Conservation (phyloP, 2,888 invertebrate species). For the Serrognathus titanus region DNA sequence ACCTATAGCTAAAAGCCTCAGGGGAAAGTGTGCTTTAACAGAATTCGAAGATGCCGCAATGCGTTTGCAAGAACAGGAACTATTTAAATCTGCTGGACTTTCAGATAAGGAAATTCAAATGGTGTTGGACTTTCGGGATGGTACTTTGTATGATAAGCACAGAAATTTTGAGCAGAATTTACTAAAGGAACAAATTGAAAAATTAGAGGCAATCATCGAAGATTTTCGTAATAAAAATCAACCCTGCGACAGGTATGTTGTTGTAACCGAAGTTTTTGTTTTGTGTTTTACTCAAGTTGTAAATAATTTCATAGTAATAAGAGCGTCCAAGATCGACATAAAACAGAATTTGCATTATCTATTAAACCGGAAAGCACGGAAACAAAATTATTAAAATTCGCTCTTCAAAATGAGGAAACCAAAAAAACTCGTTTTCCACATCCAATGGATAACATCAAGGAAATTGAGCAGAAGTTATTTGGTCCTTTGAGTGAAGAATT, state of each 20-base stretch:
- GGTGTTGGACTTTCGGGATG: constrained; percentile 51
- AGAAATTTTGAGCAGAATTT: constrained; percentile 34
- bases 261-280: not conserved
- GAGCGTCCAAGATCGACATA: constrained; percentile 21
- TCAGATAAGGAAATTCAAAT: constrained; percentile 52
- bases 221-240: constrained; percentile 6
- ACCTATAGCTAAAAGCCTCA: constrained; percentile 37
- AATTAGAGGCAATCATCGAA: constrained; percentile 22
- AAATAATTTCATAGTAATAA: constrained; percentile 5
- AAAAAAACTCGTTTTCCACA: constrained; percentile 33
- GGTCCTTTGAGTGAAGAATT: constrained; percentile 47
- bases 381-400: constrained; percentile 41
- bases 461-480: constrained; percentile 52
- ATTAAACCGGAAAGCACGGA: constrained; percentile 41
- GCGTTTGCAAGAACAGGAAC: constrained; percentile 48
- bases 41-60: constrained; percentile 49
- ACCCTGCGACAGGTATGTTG: not conserved
- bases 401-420: constrained; percentile 24
- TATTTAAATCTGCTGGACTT: constrained; percentile 52
- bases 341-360: constrained; percentile 31
- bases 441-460: constrained; percentile 55
- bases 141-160: constrained; percentile 36
- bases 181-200: constrained; percentile 15
- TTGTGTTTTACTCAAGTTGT: no score
- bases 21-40: constrained; percentile 50